These are phyloP conservation scores for Cerceris rybyensis DNA, from an alignment of 2,888 invertebrate species.

Conservation along the genomic window DNA sequence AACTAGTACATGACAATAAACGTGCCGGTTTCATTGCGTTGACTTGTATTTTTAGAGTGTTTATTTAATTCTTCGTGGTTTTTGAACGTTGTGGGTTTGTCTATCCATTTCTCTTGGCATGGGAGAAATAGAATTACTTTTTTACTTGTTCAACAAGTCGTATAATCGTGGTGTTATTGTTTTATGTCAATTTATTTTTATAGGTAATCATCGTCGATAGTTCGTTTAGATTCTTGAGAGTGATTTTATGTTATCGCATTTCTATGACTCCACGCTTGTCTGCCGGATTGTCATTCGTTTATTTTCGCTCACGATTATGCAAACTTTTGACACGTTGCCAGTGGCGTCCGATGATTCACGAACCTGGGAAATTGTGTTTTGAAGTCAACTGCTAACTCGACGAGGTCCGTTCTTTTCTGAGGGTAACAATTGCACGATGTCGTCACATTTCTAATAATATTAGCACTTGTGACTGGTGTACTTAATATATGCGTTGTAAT, in stretches of 20 bases:
- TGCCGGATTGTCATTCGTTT: slow-evolving; percentile 45
- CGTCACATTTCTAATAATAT: not conserved
- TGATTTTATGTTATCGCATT: slow-evolving; percentile 37
- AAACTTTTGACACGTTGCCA: slow-evolving; percentile 61
- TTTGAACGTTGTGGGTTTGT: too few relatives aligned
- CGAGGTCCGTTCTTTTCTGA: not conserved
- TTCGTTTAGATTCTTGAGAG: not conserved
- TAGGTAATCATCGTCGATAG: too few relatives aligned
- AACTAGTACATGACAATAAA: too few relatives aligned
- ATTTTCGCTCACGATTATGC: slow-evolving; percentile 61
- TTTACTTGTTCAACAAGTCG: not conserved
- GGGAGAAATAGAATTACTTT: not conserved
- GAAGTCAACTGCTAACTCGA: slow-evolving; percentile 16
- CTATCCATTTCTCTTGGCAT: not conserved
- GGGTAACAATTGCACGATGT: slow-evolving; percentile 9
- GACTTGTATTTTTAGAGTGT: too few relatives aligned
- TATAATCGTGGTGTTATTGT: too few relatives aligned
- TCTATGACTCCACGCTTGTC: slow-evolving; percentile 32
- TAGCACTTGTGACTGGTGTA: too few relatives aligned
- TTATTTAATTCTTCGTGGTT: not conserved
- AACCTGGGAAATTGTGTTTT: slow-evolving; percentile 12
- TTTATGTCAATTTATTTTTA: too few relatives aligned
- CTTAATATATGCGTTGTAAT: too few relatives aligned
- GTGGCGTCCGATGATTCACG: slow-evolving; percentile 53
- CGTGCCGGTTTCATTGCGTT: too few relatives aligned